Evolutionary conservation across 2,888 invertebrate species (phyloP).

Genomic region (Chymomyza procnemis): DNA sequence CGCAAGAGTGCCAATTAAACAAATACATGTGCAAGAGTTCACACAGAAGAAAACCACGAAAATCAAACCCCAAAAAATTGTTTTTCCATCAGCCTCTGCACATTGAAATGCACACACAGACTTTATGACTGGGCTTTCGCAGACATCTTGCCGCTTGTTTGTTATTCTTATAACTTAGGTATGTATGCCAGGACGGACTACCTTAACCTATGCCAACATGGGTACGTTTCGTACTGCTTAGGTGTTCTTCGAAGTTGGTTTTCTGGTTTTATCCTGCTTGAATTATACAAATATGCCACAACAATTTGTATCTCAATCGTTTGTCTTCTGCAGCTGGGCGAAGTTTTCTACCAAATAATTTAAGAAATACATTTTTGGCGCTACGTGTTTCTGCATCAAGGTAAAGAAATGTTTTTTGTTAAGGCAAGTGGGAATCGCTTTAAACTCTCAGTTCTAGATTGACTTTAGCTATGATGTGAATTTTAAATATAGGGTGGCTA

Average conservation of each 20-base stretch:
- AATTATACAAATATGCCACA: background rate
- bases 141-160: conserved; percentile 23
- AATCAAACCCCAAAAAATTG: background rate
- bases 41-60: too few species aligned
- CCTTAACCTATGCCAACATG: background rate
- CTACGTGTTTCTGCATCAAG: too few species aligned
- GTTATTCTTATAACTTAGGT: conserved; percentile 33
- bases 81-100: background rate
- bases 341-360: background rate
- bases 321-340: background rate
- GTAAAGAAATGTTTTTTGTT: too few species aligned
- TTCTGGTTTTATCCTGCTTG: background rate
- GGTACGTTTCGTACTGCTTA: background rate
- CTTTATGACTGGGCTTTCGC: conserved; percentile 3
- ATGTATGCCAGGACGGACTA: background rate
- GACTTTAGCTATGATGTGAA: too few species aligned
- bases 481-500: too few species aligned
- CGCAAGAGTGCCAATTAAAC: too few species aligned
- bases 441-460: too few species aligned
- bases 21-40: too few species aligned
- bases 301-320: background rate
- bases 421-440: too few species aligned
- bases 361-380: too few species aligned
- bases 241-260: background rate
- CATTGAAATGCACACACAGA: background rate